Evolutionary conservation across 2,888 invertebrate species (phyloP), one percentile per base, ranked within the genome.

Genomic region (Drosophila rubida): DNA sequence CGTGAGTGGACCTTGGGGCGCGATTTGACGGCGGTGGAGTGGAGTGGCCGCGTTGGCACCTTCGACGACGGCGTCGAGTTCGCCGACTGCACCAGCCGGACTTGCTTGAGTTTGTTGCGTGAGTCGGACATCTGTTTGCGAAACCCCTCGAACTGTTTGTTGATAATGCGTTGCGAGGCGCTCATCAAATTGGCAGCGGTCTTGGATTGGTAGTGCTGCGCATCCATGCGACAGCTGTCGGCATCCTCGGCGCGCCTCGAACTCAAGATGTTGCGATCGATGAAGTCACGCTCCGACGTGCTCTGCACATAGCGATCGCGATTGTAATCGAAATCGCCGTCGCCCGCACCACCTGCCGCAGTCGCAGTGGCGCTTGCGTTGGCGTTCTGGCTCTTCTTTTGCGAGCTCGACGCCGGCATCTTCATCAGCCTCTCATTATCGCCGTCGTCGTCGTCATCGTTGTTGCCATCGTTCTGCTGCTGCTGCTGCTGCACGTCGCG

Each of bases 141-240:
- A 32, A 7, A 41, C 0, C 61, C 49, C 6, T 69, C 57, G 23
- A 42, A 69, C 8, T 67, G 66, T 6, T 55, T 54, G 48, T 55
- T 73, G 0, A 69, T 68, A 1, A 84, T 46, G 2, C 64, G 75
- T 63, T 83, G 83, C 2, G 78, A 58, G 46, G 82, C 85, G 45
- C 87, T 85, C n/a, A 74, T 42, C 23, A 53, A 7, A 27, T 61
- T 59, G 1, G 22, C 27, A 0, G 23, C 30, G 6, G 11, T 27
- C n/a, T 49, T 63, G 6, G 54, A 11, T 3, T 46, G 55, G 32
- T 67, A 71, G 19, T 53, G 45, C 14, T 19, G 8, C 0, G 48
- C 42, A 11, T 74, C 74, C 77, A 74, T 66, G 0, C 77, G 77
- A 2, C 14, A 1, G 1, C 19, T 5, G 8, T 30, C 16, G 5